Base-by-base conservation (phyloP, 64 coral and sea anemone species). In the Montipora efflorescens region DNA sequence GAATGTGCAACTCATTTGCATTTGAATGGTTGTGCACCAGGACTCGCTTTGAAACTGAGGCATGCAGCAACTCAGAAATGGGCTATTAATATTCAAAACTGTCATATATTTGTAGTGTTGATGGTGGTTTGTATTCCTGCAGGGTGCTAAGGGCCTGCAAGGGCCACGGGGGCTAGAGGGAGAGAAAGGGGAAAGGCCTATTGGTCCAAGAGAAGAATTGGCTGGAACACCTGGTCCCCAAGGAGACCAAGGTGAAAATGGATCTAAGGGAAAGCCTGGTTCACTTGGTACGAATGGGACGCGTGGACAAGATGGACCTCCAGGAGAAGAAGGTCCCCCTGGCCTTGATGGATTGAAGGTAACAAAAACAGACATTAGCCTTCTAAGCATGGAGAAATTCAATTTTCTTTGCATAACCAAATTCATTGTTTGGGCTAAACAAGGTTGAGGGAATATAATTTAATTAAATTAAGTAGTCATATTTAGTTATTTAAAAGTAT, bases 221-320 rank as follows among this genome's bases (percentile, higher is more conserved):
- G 73, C 23, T 19, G 12, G 75, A 11, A 48, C 80, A 1, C 46
- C 82, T 48, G 46, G 87, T 19, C 79, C 69, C 5, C 74, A 68
- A 36, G 95, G 95, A 47, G 83, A 79, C 0, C 21, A 13, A 57
- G 95, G 95, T 47, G 6, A 2, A 15, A n/a, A 68, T 45, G 95
- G 95, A 18, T 49, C 58, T 22, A 23, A 91, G 70, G 95, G 95
- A 22, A 15, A 15, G 20, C 76, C 79, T 18, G 95, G 95, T 23
- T 50, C 76, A 74, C n/a, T 45, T 14, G 92, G 95, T n/a, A 75
- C 80, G n/a, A 13, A 55, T 88, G 92, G 92, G 12, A 5, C 66
- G 10, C 72, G 62, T 8, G 95, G 95, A 23, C 18, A 52, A 48
- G 23, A 22, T 70, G 95, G 95, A 4, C 3, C 2, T 46, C 43